These are phyloP conservation scores for Diarsia brunnea DNA, from an alignment of 2,888 invertebrate species.

Conservation along the genomic window DNA sequence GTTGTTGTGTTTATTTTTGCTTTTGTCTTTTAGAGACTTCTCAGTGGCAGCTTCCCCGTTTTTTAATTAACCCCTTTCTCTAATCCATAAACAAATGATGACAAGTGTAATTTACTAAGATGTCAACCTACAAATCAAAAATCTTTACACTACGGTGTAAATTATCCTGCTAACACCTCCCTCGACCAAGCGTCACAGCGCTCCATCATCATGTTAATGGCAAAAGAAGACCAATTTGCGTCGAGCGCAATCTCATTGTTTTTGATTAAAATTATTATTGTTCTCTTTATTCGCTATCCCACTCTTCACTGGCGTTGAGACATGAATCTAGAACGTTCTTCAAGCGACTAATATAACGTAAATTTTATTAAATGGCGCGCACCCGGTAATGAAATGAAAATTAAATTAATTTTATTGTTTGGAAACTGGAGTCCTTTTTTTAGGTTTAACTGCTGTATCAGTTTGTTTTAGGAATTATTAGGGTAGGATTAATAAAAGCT, in stretches of 20 bases:
- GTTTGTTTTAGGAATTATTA: slow-evolving; percentile 28
- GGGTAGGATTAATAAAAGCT: slow-evolving; percentile 37
- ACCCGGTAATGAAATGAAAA: slow-evolving; percentile 71
- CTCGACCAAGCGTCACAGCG: slow-evolving; percentile 74
- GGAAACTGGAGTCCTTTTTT: slow-evolving; percentile 46
- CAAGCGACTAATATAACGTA: slow-evolving; percentile 58
- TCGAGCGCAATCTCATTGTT: slow-evolving; percentile 87
- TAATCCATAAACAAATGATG: too few relatives aligned
- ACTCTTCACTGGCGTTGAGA: slow-evolving; percentile 67
- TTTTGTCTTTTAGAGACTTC: neutral
- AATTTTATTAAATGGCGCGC: slow-evolving; percentile 69
- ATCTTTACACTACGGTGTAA: slow-evolving; percentile 70
- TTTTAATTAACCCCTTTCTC: too few relatives aligned
- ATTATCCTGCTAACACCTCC: slow-evolving; percentile 65
- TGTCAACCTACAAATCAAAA: neutral
- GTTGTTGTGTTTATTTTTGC: too few relatives aligned
- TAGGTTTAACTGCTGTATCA: slow-evolving; percentile 27
- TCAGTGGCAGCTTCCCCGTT: neutral
- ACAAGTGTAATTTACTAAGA: neutral
- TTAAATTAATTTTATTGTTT: slow-evolving; percentile 72
- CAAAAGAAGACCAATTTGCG: slow-evolving; percentile 85
- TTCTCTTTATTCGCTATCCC: slow-evolving; percentile 75
- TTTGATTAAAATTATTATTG: slow-evolving; percentile 89
- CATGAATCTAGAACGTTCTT: slow-evolving; percentile 67
- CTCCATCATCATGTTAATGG: slow-evolving; percentile 84